phyloP scores from a whole-genome alignment of 2,113 vertebrate genomes.

The Rhineura floridana region DNA sequence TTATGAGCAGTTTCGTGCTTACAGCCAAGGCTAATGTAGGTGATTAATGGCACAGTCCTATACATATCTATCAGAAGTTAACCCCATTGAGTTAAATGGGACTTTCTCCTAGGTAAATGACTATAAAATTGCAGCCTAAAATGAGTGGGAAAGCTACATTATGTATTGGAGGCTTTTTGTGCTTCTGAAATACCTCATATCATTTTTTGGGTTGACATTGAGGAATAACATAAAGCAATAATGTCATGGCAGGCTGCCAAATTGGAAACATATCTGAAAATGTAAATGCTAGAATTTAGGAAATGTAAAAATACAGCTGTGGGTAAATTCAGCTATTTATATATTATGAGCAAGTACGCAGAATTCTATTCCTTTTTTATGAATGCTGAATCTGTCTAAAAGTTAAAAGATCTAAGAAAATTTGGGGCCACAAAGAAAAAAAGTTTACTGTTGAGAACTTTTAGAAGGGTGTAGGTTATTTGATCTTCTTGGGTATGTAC shows the following conservation, averaged over 20 bases:
- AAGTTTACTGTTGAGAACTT: conserved; percentile 12
- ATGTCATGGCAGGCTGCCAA: conserved; percentile 27
- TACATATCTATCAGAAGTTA: neutral
- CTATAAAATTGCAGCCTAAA: neutral
- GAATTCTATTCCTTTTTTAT: neutral
- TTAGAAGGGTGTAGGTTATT: neutral
- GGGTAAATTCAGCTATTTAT: neutral
- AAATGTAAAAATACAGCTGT: neutral
- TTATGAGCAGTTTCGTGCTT: neutral
- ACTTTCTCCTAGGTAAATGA: neutral
- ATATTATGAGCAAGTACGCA: neutral
- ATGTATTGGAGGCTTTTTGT: conserved; percentile 24
- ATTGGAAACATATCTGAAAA: conserved; percentile 20
- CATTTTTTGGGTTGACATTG: conserved; percentile 58
- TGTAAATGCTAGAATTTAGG: neutral
- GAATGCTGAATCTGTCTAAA: neutral
- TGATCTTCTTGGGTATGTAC: neutral
- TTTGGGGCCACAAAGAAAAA: conserved; percentile 13
- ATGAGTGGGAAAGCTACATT: conserved; percentile 7
- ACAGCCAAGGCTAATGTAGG: conserved; percentile 22
- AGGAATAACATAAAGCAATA: conserved; percentile 46
- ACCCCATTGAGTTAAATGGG: neutral
- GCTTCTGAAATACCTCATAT: conserved; percentile 60
- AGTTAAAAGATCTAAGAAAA: neutral
- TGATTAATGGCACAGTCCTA: neutral